Base-by-base conservation (phyloP, 2,113 vertebrate species). In the Mobula hypostoma region DNA sequence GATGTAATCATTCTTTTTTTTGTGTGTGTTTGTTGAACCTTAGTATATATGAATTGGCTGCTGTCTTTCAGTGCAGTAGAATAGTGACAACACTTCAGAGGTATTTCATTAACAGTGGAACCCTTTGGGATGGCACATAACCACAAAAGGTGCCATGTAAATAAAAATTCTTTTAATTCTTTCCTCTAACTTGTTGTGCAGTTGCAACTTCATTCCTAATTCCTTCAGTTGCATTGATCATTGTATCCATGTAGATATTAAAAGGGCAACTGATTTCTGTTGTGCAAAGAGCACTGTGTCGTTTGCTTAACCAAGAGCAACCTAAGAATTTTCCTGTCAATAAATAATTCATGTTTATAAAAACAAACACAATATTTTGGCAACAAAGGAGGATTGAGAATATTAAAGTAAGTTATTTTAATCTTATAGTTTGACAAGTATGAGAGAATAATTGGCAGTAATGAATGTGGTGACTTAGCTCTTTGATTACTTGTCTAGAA, bases 251-350 rank as follows among this genome's bases (percentile, higher is more conserved):
- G 80, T 21, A 9, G 48, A 21, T 24, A 83, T 9, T 83, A 56
- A 27, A 83, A 83, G 48, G 80, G 48, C 9, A 29, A 63, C 56
- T 6, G 12, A 61, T 66, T 90, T 32, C 85, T 90, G 61, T 63
- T 90, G 85, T 66, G 32, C 61, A 36, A 90, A 63, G 85, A 90
- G 85, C 61, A 32, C 40, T 12, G 61, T 66, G 85, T 68, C 58
- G 68, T 90, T 87, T 87, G 83, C n/a, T 61, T 68, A 90, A 66
- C 29, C 63, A 19, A 63, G 61, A 90, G 61, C 61, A 90, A 66
- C 85, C 61, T 32, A 90, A 66, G 61, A 90, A 90, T 63, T 90
- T 90, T 90, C 85, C 85, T 90, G 61, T 90, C 85, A 90, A 90
- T 90, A 90, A 90, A 90, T 61, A 90, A 66, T 90, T 63, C n/a